These are phyloP conservation scores for Anoura caudifer DNA, from an alignment of 2,113 vertebrate genomes.

Conservation along the genomic window DNA sequence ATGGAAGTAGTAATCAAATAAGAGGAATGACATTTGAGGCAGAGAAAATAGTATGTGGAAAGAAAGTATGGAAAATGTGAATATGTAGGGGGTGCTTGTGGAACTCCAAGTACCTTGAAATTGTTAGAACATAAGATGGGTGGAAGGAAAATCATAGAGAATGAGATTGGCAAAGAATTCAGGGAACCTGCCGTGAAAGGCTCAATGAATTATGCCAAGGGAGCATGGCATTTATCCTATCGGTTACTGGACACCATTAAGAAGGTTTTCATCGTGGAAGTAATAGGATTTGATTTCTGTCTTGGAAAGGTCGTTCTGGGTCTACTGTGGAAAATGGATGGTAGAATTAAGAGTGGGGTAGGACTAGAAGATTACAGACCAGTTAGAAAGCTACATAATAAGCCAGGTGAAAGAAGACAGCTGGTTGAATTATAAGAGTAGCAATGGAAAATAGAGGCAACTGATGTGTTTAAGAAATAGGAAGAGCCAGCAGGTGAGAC, in stretches of 20 bases:
- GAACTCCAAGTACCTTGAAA: neutral
- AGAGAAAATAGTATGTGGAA: neutral
- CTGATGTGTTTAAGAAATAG: neutral
- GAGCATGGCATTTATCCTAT: neutral
- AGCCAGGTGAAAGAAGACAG: neutral
- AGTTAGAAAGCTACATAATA: neutral
- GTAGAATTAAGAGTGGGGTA: neutral
- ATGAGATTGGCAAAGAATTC: neutral
- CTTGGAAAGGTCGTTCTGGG: neutral
- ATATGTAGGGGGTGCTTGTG: neutral
- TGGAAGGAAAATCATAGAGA: neutral
- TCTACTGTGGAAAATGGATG: neutral
- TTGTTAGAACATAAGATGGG: neutral
- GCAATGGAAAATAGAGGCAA: neutral
- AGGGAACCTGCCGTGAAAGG: neutral
- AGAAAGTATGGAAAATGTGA: neutral
- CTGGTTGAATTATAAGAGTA: neutral
- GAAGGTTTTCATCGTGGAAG: neutral
- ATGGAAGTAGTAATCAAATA: neutral
- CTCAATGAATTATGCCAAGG: neutral
- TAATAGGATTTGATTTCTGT: conserved; percentile 4
- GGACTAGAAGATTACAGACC: neutral
- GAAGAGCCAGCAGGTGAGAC: neutral
- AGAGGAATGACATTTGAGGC: neutral
- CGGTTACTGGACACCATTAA: neutral